Evolutionary conservation across 2,113 vertebrate genomes (phyloP).

Genomic region (Diadophis punctatus): DNA sequence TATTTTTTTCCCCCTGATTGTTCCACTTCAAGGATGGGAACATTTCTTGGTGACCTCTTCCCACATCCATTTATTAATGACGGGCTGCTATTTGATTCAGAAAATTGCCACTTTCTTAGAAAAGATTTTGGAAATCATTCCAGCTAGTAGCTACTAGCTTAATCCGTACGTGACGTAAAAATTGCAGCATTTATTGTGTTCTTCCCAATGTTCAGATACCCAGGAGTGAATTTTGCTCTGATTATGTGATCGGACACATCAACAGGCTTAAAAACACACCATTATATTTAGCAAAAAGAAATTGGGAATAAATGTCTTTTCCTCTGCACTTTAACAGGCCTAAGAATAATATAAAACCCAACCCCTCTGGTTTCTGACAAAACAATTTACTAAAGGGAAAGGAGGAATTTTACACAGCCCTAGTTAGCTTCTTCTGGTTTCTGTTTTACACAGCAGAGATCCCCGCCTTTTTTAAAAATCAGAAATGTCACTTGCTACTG

Average conservation of each 20-base stretch:
- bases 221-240: background rate
- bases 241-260: background rate
- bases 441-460: slow-evolving; percentile 53
- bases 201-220: background rate
- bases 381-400: slow-evolving; percentile 54
- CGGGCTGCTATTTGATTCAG: background rate
- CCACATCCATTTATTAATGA: slow-evolving; percentile 13
- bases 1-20: background rate
- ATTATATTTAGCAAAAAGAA: slow-evolving; percentile 33
- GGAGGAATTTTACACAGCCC: slow-evolving; percentile 57
- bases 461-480: slow-evolving; percentile 24
- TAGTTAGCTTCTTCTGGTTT: slow-evolving; percentile 60
- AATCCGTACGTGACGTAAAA: background rate
- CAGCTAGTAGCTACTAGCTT: background rate
- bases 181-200: slow-evolving; percentile 14
- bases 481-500: slow-evolving; percentile 59
- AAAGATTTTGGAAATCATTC: background rate
- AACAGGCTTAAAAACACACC: background rate
- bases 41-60: background rate
- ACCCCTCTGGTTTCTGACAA: slow-evolving; percentile 39
- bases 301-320: slow-evolving; percentile 36
- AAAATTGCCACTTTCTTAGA: background rate
- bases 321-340: slow-evolving; percentile 47
- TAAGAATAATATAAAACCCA: slow-evolving; percentile 22
- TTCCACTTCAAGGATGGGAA: background rate